Base-by-base conservation (phyloP, 2,113 vertebrate genomes). In the Shinisaurus crocodilurus region DNA sequence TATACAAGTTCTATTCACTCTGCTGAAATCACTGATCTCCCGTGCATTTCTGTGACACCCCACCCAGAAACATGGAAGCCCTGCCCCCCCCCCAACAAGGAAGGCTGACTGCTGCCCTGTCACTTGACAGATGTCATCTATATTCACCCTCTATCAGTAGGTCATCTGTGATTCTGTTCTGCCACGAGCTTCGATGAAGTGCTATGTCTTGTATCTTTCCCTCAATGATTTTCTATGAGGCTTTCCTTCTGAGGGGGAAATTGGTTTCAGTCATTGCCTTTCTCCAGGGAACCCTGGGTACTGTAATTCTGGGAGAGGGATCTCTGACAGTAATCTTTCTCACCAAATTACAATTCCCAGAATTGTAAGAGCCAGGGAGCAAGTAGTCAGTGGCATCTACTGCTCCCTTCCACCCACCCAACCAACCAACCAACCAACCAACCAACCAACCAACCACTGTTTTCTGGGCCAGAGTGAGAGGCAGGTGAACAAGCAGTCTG, bases 41-140 rank as follows among this genome's bases (percentile, higher is more conserved):
- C 23, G 2, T 27, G 20, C 27, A 69, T 69, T 69, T 29, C 69
- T n/a, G 34, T 72, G 69, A n/a, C 2, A 32, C 69, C 69, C 69
- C 69, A n/a, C 69, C 29, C n/a, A 10, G 32, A 16, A 72, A 72
- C 8, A 72, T 34, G 69, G 27, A 25, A 29, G 23, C 27, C 27
- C 67, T 27, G 5, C 7, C 1, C 27, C 7, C 5, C 27, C 1
- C 6, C n/a, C n/a, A n/a, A n/a, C n/a, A n/a, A n/a, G 27, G 20
- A 67, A 67, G 29, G 69, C 8, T 34, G 32, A 27, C 69, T 72
- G 7, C 27, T 8, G 67, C 27, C 27, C 25, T 69, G 29, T 23
- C 67, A 29, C 67, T 69, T 72, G 32, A 29, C 10, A 72, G 10
- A 72, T 72, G 10, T 69, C 27, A 29, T 72, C 69, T n/a, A 29